Evolutionary conservation across 2,888 invertebrate species (phyloP), one percentile per base, ranked within the genome.

Genomic region (Lysandra coridon): DNA sequence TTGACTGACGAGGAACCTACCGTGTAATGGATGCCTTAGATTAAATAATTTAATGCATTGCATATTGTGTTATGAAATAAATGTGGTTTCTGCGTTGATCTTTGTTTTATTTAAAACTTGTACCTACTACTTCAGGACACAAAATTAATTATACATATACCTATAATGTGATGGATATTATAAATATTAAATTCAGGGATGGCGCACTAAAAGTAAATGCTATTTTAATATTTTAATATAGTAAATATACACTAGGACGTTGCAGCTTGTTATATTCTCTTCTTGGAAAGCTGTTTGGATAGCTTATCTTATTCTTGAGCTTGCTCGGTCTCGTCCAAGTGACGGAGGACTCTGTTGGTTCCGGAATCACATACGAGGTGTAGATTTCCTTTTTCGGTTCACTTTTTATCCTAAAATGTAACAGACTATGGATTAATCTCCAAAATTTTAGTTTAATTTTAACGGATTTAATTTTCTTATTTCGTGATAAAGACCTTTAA

Each of bases 281-380:
- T 80, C 78, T 79, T 49, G 62, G 60, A n/a, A 79, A 78, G 5
- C 23, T 73, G 78, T 62, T 73, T 44, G 53, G n/a, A 30, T 75
- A 49, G 17, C 33, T 53, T 30, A 81, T 80, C 37, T 82, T 81
- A 4, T 84, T 83, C 17, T 83, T 82, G 64, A 73, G 79, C 76
- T 82, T 87, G 40, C 85, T 88, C 0, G 87, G 91, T 23, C 92
- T 83, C 0, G 90, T 87, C 93, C 93, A 93, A 0, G 91, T 88
- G n/a, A 92, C 80, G 0, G 91, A 88, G n/a, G 89, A 79, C 79
- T 90, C 92, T 0, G 86, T 86, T 2, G 86, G 83, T 49, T 73
- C 80, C n/a, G 79, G 78, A 23, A 57, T 64, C 12, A 23, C 73
- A 0, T 82, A 17, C 33, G 62, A 60, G 74, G 80, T 40, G 76